Percentiles rank a stretch among this genome's conserved stretches.
These are phyloP conservation scores for Elephas maximus DNA, from an alignment of 2,113 vertebrate genomes.

Conservation along the genomic window DNA sequence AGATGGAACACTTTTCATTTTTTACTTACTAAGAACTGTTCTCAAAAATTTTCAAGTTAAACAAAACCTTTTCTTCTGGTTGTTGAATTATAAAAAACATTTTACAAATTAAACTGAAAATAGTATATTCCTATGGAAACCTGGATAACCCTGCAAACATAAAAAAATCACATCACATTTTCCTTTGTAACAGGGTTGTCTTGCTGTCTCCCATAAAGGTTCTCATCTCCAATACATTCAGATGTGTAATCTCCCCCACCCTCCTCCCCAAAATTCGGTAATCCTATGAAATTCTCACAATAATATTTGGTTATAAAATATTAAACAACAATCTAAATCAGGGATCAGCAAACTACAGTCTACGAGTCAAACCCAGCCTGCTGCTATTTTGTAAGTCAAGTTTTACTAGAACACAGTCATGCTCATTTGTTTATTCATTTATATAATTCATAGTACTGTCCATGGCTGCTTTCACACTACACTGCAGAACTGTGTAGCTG, in stretches of 20 bases:
- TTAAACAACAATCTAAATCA: background rate
- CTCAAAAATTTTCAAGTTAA: background rate
- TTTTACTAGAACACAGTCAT: slow-evolving; percentile 19
- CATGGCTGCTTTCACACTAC: background rate
- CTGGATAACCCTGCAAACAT: background rate
- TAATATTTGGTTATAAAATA: background rate
- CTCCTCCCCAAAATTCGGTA: background rate
- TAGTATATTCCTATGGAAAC: slow-evolving; percentile 24
- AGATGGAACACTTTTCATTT: background rate
- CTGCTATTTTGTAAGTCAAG: background rate
- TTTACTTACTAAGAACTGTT: background rate
- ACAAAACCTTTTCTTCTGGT: background rate
- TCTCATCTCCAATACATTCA: background rate
- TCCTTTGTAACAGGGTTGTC: background rate
- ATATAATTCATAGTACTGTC: background rate
- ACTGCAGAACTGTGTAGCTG: background rate
- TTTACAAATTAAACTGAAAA: background rate
- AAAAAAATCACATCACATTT: background rate
- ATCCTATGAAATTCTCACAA: background rate
- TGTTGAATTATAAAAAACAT: slow-evolving; percentile 10
- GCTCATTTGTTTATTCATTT: background rate
- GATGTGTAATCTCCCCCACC: background rate
- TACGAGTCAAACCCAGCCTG: background rate
- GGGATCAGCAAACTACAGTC: background rate
- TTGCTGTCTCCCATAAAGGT: background rate